Evolutionary conservation across 2,113 vertebrate genomes (phyloP), one percentile per base, ranked within the genome.

Genomic region (Myanophis thanlyinensis): DNA sequence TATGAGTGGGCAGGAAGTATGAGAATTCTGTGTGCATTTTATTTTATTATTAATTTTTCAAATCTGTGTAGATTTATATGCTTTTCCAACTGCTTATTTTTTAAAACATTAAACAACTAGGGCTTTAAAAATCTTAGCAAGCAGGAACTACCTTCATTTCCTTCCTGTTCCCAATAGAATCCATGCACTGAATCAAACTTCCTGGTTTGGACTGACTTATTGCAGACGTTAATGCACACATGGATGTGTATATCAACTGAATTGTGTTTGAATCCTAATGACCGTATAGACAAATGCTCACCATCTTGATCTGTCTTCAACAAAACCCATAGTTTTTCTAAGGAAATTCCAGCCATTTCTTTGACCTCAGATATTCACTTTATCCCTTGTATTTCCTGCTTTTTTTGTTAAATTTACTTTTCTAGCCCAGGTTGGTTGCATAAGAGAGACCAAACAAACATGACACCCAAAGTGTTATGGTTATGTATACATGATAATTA

Each of bases 1-100:
- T 96, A 96, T 97, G 97, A 98, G 95, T 92, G 92, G 92, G 88
- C 89, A 93, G 91, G 93, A 89, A 56, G 15, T 44, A 89, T 59
- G 93, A 96, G 93, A 94, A 93, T 88, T 84, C 96, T 89, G 94
- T 87, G 0, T 89, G 94, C 95, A 93, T 96, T 95, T 95, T 93
- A 94, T 18, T 44, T 93, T 93, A 94, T 15, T 40, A 91, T 93
- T 94, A 93, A 91, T 35, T 90, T 47, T 93, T 96, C 91, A 92
- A 95, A 96, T 54, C 92, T 87, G 89, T 95, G 90, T 22, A 30
- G 93, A 88, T 95, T 95, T 95, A 87, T 47, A 59, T 62, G 35
- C 30, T 88, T 93, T 89, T 91, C 92, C 93, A 93, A 94, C 52
- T 15, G 1, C 27, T 52, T 86, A 93, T 85, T 91, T 94, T 94